Conservation (phyloP, 2,797 vertebrate genomes). For the Darevskia mixta region DNA sequence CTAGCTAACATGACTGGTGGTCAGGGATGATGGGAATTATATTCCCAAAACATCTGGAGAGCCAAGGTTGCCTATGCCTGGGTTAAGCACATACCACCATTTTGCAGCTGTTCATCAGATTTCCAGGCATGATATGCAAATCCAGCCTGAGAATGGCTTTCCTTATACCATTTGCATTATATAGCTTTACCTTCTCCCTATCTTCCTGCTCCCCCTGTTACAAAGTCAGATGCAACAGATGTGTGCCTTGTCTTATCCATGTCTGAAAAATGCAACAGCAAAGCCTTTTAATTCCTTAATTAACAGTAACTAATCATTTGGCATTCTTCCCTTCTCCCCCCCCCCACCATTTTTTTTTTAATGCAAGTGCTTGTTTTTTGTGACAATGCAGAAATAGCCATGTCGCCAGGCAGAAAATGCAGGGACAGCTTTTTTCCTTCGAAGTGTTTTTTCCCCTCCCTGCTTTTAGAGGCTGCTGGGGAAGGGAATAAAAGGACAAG, state of each 20-base stretch:
- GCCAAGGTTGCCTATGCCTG: too few species aligned
- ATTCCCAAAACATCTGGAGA: too few species aligned
- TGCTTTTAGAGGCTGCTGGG: neutral
- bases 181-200: neutral
- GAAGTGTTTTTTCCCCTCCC: neutral
- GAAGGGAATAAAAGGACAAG: neutral
- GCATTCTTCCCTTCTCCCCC: neutral
- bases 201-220: neutral
- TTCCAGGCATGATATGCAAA: neutral
- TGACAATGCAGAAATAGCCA: neutral
- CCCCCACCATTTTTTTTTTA: too few species aligned
- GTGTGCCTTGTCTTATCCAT: neutral
- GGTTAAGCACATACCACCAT: neutral
- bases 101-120: neutral
- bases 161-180: neutral
- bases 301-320: conserved; percentile 11
- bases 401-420: neutral
- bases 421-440: conserved; percentile 11
- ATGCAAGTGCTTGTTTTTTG: neutral
- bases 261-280: neutral
- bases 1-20: too few species aligned
- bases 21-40: too few species aligned
- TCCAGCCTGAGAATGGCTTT: neutral
- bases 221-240: conserved; percentile 15
- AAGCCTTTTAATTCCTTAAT: neutral